Conservation (phyloP, 2,888 invertebrate genomes). For the Pheosia gnoma region DNA sequence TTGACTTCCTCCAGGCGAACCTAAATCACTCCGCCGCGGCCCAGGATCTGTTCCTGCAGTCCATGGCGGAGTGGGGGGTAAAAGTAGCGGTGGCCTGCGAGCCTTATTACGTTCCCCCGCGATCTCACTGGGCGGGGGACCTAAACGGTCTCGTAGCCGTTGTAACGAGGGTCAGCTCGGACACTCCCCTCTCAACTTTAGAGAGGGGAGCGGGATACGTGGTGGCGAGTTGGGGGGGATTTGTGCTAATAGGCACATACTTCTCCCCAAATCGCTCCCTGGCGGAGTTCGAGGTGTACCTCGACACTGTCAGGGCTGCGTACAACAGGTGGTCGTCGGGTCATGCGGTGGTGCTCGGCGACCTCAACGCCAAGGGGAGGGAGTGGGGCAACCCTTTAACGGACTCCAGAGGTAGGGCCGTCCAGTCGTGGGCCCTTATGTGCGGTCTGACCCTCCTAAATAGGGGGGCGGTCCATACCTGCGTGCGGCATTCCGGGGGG, state of each 20-base stretch:
- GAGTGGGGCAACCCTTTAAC: constrained; percentile 23
- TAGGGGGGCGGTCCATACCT: not conserved
- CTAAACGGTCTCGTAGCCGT: constrained; percentile 2
- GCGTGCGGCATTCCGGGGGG: not conserved
- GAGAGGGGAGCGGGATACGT: constrained; percentile 21
- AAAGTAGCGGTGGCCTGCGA: constrained; percentile 9
- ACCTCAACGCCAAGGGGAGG: constrained; percentile 28
- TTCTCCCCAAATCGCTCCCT: constrained; percentile 30
- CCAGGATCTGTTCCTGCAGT: constrained; percentile 14
- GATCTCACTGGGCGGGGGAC: constrained; percentile 3
- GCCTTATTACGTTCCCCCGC: constrained; percentile 6
- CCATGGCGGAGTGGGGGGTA: constrained; percentile 13
- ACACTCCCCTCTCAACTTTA: constrained; percentile 6
- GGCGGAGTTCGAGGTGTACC: constrained; percentile 26
- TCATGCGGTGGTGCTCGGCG: constrained; percentile 13
- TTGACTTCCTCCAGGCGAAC: constrained; percentile 1
- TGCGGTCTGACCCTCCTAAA: not conserved
- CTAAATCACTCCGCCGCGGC: too few species aligned
- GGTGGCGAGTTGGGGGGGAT: constrained; percentile 4
- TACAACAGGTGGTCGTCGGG: not conserved
- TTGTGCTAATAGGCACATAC: constrained; percentile 21
- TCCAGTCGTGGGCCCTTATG: not conserved
- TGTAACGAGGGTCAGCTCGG: constrained; percentile 5
- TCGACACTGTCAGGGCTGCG: constrained; percentile 9
- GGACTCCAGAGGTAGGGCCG: not conserved